A percentile compares a stretch with the other conserved stretches of the same genome.
phyloP scores from a whole-genome alignment of 2,113 vertebrate genomes.

The Chrysochloris asiatica region DNA sequence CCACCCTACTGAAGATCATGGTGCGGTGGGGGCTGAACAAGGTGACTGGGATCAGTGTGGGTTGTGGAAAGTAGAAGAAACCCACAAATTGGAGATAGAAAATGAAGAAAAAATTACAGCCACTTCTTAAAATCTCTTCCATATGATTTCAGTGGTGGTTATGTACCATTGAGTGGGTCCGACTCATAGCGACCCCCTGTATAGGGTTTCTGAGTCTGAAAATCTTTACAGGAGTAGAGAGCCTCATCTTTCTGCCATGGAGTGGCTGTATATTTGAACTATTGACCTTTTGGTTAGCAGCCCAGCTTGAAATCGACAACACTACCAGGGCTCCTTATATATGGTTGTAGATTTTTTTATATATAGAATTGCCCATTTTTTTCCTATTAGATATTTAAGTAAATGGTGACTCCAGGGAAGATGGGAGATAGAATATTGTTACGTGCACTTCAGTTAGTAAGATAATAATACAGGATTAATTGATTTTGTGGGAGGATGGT shows the following conservation, averaged over 20 bases:
- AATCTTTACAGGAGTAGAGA: too few species aligned
- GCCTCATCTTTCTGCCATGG: too few species aligned
- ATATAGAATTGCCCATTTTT: not conserved
- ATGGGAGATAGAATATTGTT: not conserved
- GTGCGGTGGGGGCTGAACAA: not conserved
- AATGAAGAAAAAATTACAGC: not conserved
- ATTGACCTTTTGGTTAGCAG: too few species aligned
- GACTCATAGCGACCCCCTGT: too few species aligned
- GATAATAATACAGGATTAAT: not conserved
- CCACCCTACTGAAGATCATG: not conserved
- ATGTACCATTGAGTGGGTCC: too few species aligned
- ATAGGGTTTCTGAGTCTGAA: too few species aligned
- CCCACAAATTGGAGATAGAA: not conserved
- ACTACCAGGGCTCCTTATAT: too few species aligned
- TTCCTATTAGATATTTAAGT: not conserved
- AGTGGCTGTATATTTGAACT: too few species aligned
- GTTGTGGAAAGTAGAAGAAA: not conserved
- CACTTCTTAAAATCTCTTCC: not conserved
- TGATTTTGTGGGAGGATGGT: not conserved
- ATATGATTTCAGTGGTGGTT: too few species aligned
- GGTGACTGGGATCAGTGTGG: not conserved
- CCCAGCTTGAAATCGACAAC: too few species aligned
- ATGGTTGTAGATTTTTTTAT: not conserved
- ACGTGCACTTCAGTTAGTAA: too few species aligned
- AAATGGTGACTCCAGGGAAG: not conserved